A percentile compares a stretch with the other conserved stretches of the same genome.
Evolutionary conservation across 1,140 invertebrate species (phyloP).

Genomic region (Drosophila subpulchrella): DNA sequence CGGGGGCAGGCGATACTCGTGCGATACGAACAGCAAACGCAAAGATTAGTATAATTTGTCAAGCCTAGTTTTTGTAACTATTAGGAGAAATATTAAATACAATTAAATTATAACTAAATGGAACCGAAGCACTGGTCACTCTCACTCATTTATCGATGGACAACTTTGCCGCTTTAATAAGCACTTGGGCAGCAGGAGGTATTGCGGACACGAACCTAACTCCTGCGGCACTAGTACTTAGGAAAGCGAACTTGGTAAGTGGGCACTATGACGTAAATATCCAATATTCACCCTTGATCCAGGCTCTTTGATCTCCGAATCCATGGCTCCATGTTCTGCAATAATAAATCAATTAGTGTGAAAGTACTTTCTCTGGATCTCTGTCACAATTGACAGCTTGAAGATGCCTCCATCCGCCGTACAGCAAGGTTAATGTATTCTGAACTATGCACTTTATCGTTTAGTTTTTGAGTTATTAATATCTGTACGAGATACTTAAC

Average conservation of each 20-base stretch:
- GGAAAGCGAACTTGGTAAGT: constrained; percentile 74
- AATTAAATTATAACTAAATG: constrained; percentile 71
- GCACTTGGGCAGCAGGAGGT: constrained; percentile 85
- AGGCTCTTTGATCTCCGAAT: constrained; percentile 2
- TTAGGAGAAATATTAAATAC: constrained; percentile 72
- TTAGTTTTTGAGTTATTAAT: constrained; percentile 68
- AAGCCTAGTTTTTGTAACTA: constrained; percentile 76
- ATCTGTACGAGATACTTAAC: constrained; percentile 58
- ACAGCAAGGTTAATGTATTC: constrained; percentile 53
- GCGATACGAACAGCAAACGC: constrained; percentile 49
- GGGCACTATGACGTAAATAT: constrained; percentile 3
- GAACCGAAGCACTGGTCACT: constrained; percentile 19
- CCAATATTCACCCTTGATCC: constrained; percentile 36
- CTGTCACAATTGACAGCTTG: constrained; percentile 50
- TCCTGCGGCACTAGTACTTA: constrained; percentile 85
- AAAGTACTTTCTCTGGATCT: constrained; percentile 22
- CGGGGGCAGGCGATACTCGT: constrained; percentile 21
- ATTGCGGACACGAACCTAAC: constrained; percentile 78
- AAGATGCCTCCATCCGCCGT: constrained; percentile 36
- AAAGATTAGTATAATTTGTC: constrained; percentile 81
- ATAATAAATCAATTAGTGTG: constrained; percentile 24
- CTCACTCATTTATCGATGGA: constrained; percentile 39
- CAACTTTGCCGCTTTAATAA: constrained; percentile 83
- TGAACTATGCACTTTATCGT: constrained; percentile 63
- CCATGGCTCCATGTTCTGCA: constrained; percentile 16